Evolutionary conservation across 2,888 invertebrate species (phyloP), one percentile per base, ranked within the genome.

Genomic region (Callimorpha dominula): DNA sequence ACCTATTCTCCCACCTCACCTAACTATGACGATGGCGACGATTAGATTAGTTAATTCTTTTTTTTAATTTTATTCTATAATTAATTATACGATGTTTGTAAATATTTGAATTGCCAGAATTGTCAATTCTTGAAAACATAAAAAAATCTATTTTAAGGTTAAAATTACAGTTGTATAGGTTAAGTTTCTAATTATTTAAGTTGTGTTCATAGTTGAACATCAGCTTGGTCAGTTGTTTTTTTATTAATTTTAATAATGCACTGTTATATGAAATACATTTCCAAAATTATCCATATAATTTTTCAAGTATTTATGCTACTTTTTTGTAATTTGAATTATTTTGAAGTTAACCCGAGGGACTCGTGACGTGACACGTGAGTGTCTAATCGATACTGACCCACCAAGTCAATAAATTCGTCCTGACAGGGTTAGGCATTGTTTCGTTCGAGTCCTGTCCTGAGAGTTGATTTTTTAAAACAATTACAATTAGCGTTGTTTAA

Each of bases 1-100:
- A 91, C 91, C 43, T 94, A 94, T 78, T 97, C 97, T 4, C 97
- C 97, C 0, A 97, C 97, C 54, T 97, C 97, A 42, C 97, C 97
- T 12, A 96, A 95, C 75, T 97, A 96, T 91, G 96, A 97, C 74
- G 96, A 96, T 20, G 94, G 95, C 68, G 96, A 96, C 68, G 94
- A 95, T 90, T 94, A 92, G 87, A 83, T 42, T 76, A 72, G 64
- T 73, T 63, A 68, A 50, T 74, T 77, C 46, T 8, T 14, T 69
- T 69, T 73, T 65, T 68, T 70, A 52, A 75, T 75, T 63, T 63
- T 74, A 57, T 77, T 60, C 72, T 68, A 63, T 74, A 70, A 0
- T 68, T 54, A 57, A 31, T 31, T 50, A 71, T 68, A 43, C 43
- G 67, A 76, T 67, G 68, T 74, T 76, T 84, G 85, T 84, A 84